Conservation (phyloP, 2,797 vertebrate species). For the Sebastes minor region DNA sequence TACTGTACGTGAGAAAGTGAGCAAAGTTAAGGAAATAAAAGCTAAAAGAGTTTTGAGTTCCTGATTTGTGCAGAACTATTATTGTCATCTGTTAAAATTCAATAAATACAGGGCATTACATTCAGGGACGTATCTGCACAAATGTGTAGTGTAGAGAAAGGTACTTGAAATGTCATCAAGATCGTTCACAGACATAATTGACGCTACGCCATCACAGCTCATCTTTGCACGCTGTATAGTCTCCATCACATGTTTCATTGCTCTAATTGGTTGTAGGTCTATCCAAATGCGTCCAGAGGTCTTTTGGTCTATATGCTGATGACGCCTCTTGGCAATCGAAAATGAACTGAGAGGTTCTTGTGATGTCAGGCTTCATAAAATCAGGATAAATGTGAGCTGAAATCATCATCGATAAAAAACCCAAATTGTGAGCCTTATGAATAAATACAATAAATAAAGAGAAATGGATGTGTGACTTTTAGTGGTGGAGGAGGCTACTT, state of each 20-base stretch:
- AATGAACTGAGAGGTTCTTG: neutral
- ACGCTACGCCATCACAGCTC: neutral
- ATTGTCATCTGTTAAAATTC: neutral
- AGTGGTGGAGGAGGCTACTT: neutral
- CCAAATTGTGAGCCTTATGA: neutral
- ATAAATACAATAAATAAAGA: neutral
- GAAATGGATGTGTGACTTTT: neutral
- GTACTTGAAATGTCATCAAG: neutral
- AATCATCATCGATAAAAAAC: neutral
- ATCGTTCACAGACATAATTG: neutral
- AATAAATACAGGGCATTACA: neutral
- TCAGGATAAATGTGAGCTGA: neutral
- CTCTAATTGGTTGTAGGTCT: neutral
- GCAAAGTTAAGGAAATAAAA: neutral
- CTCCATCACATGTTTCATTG: neutral
- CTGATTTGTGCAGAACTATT: neutral
- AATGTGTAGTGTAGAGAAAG: neutral
- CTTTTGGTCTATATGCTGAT: neutral
- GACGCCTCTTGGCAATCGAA: neutral
- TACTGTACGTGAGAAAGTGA: neutral
- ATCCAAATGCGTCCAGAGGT: neutral
- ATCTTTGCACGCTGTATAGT: neutral
- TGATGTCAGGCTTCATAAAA: neutral
- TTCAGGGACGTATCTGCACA: neutral
- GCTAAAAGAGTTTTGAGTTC: neutral